Evolutionary conservation across 2,888 invertebrate species (phyloP).

Genomic region (Cantharis flavilabris): DNA sequence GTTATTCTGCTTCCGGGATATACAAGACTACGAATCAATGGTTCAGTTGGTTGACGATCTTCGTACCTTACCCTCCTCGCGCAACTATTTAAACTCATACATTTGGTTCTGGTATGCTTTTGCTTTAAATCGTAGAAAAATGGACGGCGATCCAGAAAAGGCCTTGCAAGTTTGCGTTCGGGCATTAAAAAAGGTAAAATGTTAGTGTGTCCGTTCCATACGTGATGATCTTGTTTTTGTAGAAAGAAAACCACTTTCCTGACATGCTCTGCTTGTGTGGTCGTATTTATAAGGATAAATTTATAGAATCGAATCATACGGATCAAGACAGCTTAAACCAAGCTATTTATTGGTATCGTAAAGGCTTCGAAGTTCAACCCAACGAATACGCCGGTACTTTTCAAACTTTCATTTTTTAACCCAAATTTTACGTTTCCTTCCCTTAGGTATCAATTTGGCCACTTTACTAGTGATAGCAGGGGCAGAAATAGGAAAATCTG

Average conservation of each 20-base stretch:
- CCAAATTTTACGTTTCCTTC: neutral
- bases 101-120: conserved; percentile 95
- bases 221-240: conserved; percentile 19
- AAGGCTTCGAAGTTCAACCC: conserved; percentile 97
- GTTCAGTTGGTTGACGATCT: conserved; percentile 95
- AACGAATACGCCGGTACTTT: conserved; percentile 89
- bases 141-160: conserved; percentile 91
- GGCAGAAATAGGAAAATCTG: conserved; percentile 90
- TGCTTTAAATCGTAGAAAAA: conserved; percentile 93
- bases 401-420: neutral
- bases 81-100: conserved; percentile 86
- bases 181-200: conserved; percentile 71
- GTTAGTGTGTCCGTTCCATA: neutral
- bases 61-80: conserved; percentile 84
- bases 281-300: conserved; percentile 95
- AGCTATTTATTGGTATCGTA: conserved; percentile 97
- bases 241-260: conserved; percentile 93
- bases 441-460: conserved; percentile 86
- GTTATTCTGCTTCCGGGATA: conserved; percentile 88
- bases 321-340: conserved; percentile 86
- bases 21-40: conserved; percentile 97
- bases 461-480: conserved; percentile 96
- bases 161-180: conserved; percentile 90
- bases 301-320: conserved; percentile 92
- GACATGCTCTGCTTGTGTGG: conserved; percentile 98